These are phyloP conservation scores for Branchinecta lynchi DNA, from an alignment of 1,140 invertebrate species.

Conservation along the genomic window DNA sequence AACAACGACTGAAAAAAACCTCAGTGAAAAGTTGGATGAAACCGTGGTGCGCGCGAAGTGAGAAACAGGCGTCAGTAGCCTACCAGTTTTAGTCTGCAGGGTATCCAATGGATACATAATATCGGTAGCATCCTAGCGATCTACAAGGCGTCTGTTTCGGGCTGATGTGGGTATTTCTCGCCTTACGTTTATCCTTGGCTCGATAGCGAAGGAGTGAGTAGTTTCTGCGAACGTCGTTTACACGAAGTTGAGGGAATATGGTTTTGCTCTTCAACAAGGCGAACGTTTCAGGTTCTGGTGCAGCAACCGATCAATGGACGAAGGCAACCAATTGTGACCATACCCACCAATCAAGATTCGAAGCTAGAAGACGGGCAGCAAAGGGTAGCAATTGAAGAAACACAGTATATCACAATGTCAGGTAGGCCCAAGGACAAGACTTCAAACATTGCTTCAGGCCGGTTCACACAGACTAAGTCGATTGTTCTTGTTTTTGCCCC, in stretches of 20 bases:
- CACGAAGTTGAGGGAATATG: not conserved
- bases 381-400: not conserved
- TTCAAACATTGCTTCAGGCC: not conserved
- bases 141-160: not conserved
- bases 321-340: not conserved
- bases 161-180: not conserved
- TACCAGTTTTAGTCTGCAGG: too few relatives aligned
- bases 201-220: not conserved
- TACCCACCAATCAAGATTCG: not conserved
- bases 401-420: slow-evolving; percentile 6
- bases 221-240: not conserved
- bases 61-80: too few relatives aligned
- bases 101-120: too few relatives aligned
- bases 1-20: too few relatives aligned
- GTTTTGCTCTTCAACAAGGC: not conserved
- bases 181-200: not conserved
- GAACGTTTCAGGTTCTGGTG: not conserved
- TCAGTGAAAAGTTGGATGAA: too few relatives aligned
- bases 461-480: not conserved
- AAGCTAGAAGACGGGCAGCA: not conserved
- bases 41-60: too few relatives aligned
- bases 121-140: not conserved
- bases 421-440: slow-evolving; percentile 6
- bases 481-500: not conserved
- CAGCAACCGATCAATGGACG: not conserved